Evolutionary conservation across 2,888 invertebrate species (phyloP), one percentile per base, ranked within the genome.

Genomic region (Acrobasis suavella): DNA sequence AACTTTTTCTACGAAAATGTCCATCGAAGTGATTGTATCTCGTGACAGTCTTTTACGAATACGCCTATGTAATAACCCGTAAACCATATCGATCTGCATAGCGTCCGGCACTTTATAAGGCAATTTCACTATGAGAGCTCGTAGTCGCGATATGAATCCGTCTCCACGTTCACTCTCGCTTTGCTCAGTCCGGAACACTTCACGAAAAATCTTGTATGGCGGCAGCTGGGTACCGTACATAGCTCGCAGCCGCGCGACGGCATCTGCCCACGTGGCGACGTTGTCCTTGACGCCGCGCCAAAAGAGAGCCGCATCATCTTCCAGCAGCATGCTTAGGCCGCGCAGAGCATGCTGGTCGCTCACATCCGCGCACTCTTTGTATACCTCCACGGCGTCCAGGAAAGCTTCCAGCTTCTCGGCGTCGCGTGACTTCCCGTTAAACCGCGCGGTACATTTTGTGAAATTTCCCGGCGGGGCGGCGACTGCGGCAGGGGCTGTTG

Each of bases 331-430:
- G 22, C 22, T 22, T 5, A 22, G 22, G 22, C 22, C 22, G 22
- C 22, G 22, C 22, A 22, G 5, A 2, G 22, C 22, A 5, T 22
- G 22, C 5, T 22, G 22, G 2, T 22, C 22, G 22, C 22, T n/a
- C 49, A 49, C 49, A n/a, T 49, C 49, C 15, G 49, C 49, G 15
- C 49, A 49, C 49, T 49, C 49, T n/a, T 49, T 49, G 6, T 49
- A 49, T 7, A 49, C 15, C n/a, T 49, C 49, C 49, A 49, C 14
- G n/a, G 49, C 49, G n/a, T 49, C 49, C n/a, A 49, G n/a, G n/a
- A n/a, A n/a, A n/a, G n/a, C n/a, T n/a, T n/a, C n/a, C n/a, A n/a
- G n/a, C n/a, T n/a, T n/a, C n/a, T n/a, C n/a, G n/a, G n/a, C n/a
- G n/a, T n/a, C n/a, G n/a, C n/a, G n/a, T n/a, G n/a, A n/a, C n/a